Base-by-base conservation (phyloP, 2,113 vertebrate species). In the Aspidoscelis tigris region DNA sequence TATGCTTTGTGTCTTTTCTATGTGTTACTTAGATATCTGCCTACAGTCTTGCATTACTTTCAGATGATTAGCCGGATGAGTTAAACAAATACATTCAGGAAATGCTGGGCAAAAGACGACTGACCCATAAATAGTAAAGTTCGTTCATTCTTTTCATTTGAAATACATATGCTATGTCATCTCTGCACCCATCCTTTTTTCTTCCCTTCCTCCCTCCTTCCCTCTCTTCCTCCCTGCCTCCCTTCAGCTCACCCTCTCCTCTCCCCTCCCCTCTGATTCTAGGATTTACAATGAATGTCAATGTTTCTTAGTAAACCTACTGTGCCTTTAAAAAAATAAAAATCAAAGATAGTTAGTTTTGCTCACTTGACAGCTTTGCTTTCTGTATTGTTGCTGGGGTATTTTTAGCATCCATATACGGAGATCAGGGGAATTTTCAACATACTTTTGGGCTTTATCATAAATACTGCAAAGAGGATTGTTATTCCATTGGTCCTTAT, bases 321-420 rank as follows among this genome's bases (percentile, higher is more conserved):
- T 86, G 80, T 18, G 1, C 91, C 82, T 89, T 89, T 69, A 91
- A 33, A 33, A 33, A 33, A 33, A 33, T 33, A 33, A 33, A 33
- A 33, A 90, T 84, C 41, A 39, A 47, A 3, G 4, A 75, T 86
- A 89, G 85, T 94, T 90, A 89, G 93, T 80, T 55, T 90, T 86
- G 92, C 73, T 91, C 76, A 44, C 88, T 88, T 93, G 91, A 93
- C 85, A 93, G 87, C 80, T 92, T 93, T 91, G 89, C 81, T 81
- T 89, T 92, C 88, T 92, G 89, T 50, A 50, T 50, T 93, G 90
- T 92, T 93, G 90, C 92, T 84, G 87, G 55, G 83, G 77, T 92
- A 93, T 91, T 95, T 95, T 95, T 93, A 92, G 84, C 80, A 78
- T 87, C 55, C 81, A 33, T 90, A 88, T 89, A 92, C 94, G 89